A percentile compares a stretch with the other conserved stretches of the same genome.
Conservation (phyloP, 2,113 vertebrate species). For the Tor tambroides region DNA sequence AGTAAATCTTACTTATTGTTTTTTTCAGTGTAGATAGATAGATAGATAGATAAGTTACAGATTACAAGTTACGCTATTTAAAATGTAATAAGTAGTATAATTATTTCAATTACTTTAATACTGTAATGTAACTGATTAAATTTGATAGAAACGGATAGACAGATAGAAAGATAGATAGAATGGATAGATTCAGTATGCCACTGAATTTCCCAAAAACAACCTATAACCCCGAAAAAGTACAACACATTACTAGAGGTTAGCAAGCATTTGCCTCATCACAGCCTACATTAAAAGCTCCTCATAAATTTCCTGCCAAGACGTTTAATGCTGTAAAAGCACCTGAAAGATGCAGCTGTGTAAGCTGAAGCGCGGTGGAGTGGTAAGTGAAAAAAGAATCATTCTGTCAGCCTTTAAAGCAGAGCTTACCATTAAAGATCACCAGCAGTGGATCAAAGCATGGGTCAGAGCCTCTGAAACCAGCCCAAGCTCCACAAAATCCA, state of each 20-base stretch:
- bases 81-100: too few relatives aligned
- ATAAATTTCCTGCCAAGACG: slow-evolving; percentile 37
- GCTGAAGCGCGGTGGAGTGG: slow-evolving; percentile 37
- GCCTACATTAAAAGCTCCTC: slow-evolving; percentile 33
- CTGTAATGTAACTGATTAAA: too few relatives aligned
- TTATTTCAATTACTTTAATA: too few relatives aligned
- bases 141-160: too few relatives aligned
- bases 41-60: too few relatives aligned
- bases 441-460: slow-evolving; percentile 50
- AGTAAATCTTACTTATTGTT: too few relatives aligned
- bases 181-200: background rate
- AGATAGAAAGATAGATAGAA: background rate
- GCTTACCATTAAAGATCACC: slow-evolving; percentile 48
- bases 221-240: background rate
- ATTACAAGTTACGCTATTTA: too few relatives aligned
- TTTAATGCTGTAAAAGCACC: slow-evolving; percentile 39
- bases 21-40: too few relatives aligned
- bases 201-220: background rate
- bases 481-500: slow-evolving; percentile 28
- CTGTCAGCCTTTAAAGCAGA: slow-evolving; percentile 44
- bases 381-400: slow-evolving; percentile 19
- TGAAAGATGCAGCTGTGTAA: slow-evolving; percentile 50
- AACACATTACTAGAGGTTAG: slow-evolving; percentile 15
- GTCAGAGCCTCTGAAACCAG: slow-evolving; percentile 49
- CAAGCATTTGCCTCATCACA: slow-evolving; percentile 24